A percentile compares a stretch with the other conserved stretches of the same genome.
Evolutionary conservation across 1,140 invertebrate species (phyloP).

Genomic region (Argopecten irradians): DNA sequence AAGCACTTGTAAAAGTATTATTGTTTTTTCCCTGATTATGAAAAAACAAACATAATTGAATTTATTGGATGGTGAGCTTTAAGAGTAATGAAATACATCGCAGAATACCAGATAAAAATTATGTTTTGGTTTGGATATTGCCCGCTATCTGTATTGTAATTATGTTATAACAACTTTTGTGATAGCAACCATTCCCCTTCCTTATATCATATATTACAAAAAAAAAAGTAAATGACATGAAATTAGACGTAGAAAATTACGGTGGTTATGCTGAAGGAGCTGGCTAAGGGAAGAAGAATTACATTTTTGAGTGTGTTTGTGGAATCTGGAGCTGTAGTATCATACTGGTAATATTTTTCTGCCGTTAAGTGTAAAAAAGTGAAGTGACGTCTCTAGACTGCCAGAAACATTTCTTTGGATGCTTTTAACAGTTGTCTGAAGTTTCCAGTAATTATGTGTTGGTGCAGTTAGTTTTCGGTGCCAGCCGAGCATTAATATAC

Average conservation of each 20-base stretch:
- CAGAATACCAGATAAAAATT: too few relatives aligned
- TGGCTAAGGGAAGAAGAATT: background rate
- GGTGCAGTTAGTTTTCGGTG: background rate
- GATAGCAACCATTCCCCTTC: background rate
- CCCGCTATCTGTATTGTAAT: background rate
- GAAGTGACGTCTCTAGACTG: conserved; percentile 1
- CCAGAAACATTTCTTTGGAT: conserved; percentile 2
- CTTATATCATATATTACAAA: background rate
- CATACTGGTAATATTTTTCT: background rate
- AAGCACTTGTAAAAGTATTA: background rate
- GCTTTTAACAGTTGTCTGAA: conserved; percentile 21
- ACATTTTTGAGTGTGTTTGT: background rate
- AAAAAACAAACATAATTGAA: background rate
- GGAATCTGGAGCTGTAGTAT: background rate
- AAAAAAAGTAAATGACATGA: background rate
- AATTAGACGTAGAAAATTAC: background rate
- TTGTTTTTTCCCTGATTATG: background rate
- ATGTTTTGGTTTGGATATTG: background rate
- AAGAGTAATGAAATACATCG: background rate
- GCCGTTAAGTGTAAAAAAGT: conserved; percentile 1
- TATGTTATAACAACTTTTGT: background rate
- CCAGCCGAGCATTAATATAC: background rate
- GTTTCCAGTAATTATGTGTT: conserved; percentile 22
- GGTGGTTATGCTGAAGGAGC: background rate
- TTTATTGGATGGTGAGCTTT: background rate